Base-by-base conservation (phyloP, 2,888 invertebrate genomes). In the Uropetala carovei region DNA sequence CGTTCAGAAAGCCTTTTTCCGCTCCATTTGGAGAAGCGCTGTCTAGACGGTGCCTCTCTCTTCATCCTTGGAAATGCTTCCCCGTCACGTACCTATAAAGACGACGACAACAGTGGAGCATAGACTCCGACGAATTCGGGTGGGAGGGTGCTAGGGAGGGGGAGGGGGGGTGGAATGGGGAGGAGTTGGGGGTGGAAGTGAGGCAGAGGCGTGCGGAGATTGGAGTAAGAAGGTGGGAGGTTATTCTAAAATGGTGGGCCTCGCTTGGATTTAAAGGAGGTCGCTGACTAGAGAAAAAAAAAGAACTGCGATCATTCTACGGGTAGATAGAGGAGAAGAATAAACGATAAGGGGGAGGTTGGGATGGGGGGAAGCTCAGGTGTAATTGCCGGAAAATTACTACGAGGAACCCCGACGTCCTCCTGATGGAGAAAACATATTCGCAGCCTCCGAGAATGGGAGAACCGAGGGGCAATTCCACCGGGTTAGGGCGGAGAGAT, bases 1-100 rank as follows among this genome's bases (percentile, higher is more conserved):
- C 60, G 27, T 64, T 86, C 60, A 64, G 85, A 27, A 86, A 59
- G 85, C 57, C 30, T 30, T 86, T 86, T 86, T 86, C 30, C 60
- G 86, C 86, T 60, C 60, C 86, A 60, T 86, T 86, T 86, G 18
- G 60, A 30, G 30, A 60, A 60, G 18, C 86, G 59, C 60, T 60
- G 86, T 64, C 60, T 86, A 86, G 60, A 86, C 86, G 86, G 30
- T 16, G 27, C 16, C 75, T 75, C 27, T 22, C 59, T 85, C 58
- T 27, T 58, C 58, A 27, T 22, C n/a, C 27, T n/a, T 57, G 22
- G n/a, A 57, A 85, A 58, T 59, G 18, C 58, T 58, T 59, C 22
- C 5, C 58, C 27, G 57, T 58, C 58, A 16, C 22, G 85, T 85
- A 59, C 22, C n/a, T 58, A 59, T 57, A n/a, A n/a, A 84, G 57